Percentiles rank a stretch among this genome's conserved stretches.
Conservation (phyloP, 2,888 invertebrate species). For the Troilus luridus region DNA sequence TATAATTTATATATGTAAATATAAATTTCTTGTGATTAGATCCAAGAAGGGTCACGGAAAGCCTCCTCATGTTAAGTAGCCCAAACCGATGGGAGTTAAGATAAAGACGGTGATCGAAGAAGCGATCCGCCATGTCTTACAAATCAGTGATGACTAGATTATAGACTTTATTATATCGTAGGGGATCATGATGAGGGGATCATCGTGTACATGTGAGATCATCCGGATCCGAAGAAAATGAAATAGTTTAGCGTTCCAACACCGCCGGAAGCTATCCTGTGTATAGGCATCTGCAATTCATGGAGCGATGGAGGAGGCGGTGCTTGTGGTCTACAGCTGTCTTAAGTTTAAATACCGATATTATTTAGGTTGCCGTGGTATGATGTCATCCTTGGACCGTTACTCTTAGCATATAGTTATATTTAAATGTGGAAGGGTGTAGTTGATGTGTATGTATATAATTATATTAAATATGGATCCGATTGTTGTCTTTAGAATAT, state of each 20-base stretch:
- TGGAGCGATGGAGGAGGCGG: not conserved
- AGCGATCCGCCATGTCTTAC: not conserved
- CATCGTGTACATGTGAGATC: not conserved
- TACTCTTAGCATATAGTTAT: not conserved
- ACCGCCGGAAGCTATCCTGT: not conserved
- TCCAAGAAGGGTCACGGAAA: no score
- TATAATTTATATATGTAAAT: no score
- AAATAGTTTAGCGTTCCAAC: not conserved
- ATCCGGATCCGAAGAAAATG: not conserved
- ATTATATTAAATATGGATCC: no score
- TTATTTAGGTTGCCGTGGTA: not conserved
- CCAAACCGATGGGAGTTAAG: not conserved
- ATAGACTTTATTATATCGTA: not conserved
- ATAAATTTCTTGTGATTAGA: no score
- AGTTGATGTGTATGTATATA: not conserved
- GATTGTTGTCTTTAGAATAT: no score
- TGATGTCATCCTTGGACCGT: not conserved
- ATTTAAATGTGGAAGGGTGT: not conserved
- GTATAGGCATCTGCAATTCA: not conserved
- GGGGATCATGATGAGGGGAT: not conserved
- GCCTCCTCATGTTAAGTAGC: not conserved
- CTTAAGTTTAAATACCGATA: not conserved
- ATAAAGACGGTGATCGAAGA: not conserved
- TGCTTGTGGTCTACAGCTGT: not conserved
- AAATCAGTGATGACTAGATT: constrained; percentile 13